Evolutionary conservation across 2,888 invertebrate species (phyloP).

Genomic region (Brassicogethes aeneus): DNA sequence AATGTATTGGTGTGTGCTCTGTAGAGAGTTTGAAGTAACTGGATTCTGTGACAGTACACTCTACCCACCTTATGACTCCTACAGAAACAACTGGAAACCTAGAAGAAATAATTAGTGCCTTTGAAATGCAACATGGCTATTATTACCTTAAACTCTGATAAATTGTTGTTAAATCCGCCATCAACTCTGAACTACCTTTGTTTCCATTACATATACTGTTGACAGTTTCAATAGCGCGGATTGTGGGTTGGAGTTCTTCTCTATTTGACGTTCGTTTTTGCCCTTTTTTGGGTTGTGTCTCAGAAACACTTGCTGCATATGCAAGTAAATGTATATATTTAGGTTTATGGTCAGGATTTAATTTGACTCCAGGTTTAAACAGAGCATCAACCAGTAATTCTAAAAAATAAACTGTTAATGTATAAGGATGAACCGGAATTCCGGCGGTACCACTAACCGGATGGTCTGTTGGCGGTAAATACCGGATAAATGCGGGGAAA

Average conservation of each 20-base stretch:
- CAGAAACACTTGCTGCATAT: slow-evolving; percentile 90
- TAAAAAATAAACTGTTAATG: slow-evolving; percentile 37
- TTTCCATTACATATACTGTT: slow-evolving; percentile 83
- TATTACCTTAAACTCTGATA: slow-evolving; percentile 80
- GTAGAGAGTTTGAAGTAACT: slow-evolving; percentile 95
- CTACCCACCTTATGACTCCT: slow-evolving; percentile 91
- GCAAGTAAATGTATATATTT: slow-evolving; percentile 93
- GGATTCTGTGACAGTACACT: slow-evolving; percentile 88
- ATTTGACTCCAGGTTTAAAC: slow-evolving; percentile 87
- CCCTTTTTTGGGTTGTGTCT: slow-evolving; percentile 65
- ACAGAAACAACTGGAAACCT: slow-evolving; percentile 93
- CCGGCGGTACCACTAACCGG: too few relatives aligned
- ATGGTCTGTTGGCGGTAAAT: too few relatives aligned
- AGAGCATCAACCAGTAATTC: slow-evolving; percentile 89
- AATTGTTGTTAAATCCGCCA: slow-evolving; percentile 82
- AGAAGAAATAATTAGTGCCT: slow-evolving; percentile 10
- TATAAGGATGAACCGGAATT: too few relatives aligned
- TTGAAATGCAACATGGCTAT: slow-evolving; percentile 1
- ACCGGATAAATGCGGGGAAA: too few relatives aligned
- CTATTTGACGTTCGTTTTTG: slow-evolving; percentile 58
- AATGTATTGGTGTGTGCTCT: slow-evolving; percentile 92
- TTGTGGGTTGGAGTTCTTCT: slow-evolving; percentile 86
- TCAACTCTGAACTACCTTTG: slow-evolving; percentile 86
- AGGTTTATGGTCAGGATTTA: slow-evolving; percentile 94
- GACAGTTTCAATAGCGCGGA: slow-evolving; percentile 88